phyloP scores from a whole-genome alignment of 2,888 invertebrate species.

The Eupelmus urozonus region DNA sequence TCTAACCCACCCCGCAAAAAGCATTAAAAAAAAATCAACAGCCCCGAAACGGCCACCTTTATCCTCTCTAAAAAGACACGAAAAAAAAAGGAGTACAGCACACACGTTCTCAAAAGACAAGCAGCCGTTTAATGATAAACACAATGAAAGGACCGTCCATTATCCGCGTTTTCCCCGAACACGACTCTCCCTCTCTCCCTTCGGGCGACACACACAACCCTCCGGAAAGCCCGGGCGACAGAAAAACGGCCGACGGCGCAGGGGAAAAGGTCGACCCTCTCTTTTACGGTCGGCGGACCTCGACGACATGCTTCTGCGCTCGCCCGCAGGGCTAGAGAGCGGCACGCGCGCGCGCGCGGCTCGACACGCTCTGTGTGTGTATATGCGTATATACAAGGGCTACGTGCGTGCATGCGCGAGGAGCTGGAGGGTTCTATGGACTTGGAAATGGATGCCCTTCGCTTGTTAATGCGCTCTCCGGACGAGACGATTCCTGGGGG shows the following conservation, averaged over 20 bases:
- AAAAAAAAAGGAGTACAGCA: neutral
- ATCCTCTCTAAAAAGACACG: slow-evolving; percentile 8
- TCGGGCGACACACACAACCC: slow-evolving; percentile 19
- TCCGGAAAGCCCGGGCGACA: slow-evolving; percentile 32
- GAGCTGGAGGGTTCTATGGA: too few relatives aligned
- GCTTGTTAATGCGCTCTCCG: slow-evolving; percentile 44
- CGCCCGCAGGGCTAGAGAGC: too few relatives aligned
- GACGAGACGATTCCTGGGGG: too few relatives aligned
- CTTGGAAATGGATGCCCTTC: slow-evolving; percentile 52
- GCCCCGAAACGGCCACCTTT: neutral
- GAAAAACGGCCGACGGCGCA: neutral
- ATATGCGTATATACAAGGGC: too few relatives aligned
- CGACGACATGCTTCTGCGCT: slow-evolving; percentile 48
- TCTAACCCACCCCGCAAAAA: too few relatives aligned
- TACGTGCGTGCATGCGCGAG: slow-evolving; percentile 14
- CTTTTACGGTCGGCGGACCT: slow-evolving; percentile 49
- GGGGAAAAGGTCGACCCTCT: slow-evolving; percentile 30
- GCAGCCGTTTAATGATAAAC: slow-evolving; percentile 35
- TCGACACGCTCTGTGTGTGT: neutral
- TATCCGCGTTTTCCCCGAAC: slow-evolving; percentile 29
- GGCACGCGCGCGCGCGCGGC: slow-evolving; percentile 2
- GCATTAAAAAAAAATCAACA: too few relatives aligned
- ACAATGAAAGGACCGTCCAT: slow-evolving; percentile 23
- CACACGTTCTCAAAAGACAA: neutral
- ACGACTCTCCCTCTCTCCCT: slow-evolving; percentile 7